phyloP scores from a whole-genome alignment of 2,797 vertebrate genomes.

The Petrocephalus sullivani region DNA sequence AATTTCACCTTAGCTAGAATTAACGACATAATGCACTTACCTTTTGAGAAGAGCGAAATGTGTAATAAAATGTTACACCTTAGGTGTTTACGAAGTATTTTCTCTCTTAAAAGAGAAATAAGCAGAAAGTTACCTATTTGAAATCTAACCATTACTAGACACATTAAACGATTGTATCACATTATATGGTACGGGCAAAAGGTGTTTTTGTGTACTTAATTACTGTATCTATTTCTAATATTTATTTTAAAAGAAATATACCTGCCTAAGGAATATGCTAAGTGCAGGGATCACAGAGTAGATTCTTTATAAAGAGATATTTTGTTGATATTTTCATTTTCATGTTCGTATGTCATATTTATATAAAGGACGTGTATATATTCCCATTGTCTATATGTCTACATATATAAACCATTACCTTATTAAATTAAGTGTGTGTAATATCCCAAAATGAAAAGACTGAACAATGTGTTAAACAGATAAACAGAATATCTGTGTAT shows the following conservation, averaged over 20 bases:
- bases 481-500: background rate
- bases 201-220: background rate
- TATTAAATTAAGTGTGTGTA: background rate
- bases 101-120: background rate
- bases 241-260: background rate
- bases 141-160: background rate
- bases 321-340: background rate
- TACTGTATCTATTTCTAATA: background rate
- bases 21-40: background rate
- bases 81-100: background rate
- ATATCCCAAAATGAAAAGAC: background rate
- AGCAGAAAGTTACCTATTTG: background rate
- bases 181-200: background rate
- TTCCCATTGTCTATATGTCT: background rate
- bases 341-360: background rate
- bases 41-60: background rate
- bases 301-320: background rate
- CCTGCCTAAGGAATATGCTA: background rate
- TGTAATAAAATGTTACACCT: background rate
- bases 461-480: background rate
- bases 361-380: background rate
- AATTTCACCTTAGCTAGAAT: background rate
- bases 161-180: background rate
- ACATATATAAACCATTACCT: background rate
- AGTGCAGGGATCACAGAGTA: background rate